Percentiles rank a stretch among this genome's conserved stretches.
These are phyloP conservation scores for Myiozetetes cayanensis DNA, from an alignment of 2,113 vertebrate genomes.

Conservation along the genomic window DNA sequence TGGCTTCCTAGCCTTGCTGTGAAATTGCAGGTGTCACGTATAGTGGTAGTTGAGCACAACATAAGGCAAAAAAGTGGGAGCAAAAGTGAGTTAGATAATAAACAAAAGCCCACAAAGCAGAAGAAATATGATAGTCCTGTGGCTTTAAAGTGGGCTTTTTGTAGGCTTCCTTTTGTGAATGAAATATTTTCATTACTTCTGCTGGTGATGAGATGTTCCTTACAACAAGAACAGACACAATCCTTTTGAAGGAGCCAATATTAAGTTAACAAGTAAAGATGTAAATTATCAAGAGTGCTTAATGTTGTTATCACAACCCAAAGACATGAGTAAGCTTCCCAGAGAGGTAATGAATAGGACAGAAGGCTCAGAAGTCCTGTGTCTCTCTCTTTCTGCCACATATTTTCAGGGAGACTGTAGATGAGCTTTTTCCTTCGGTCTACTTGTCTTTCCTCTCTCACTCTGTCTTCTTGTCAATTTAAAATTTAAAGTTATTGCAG, in stretches of 20 bases:
- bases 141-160: not conserved
- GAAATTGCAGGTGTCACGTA: conserved; percentile 52
- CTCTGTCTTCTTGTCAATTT: conserved; percentile 14
- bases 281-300: not conserved
- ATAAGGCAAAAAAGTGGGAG: conserved; percentile 2
- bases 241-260: not conserved
- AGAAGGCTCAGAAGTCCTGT: not conserved
- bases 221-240: not conserved
- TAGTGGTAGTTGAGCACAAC: not conserved
- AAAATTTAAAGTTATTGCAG: not conserved
- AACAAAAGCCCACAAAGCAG: not conserved
- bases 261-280: not conserved
- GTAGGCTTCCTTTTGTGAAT: not conserved
- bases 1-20: conserved; percentile 50
- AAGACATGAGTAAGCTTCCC: not conserved
- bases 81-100: not conserved
- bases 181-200: not conserved
- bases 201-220: not conserved
- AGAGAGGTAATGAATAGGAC: not conserved
- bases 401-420: not conserved
- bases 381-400: not conserved
- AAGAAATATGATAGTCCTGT: not conserved
- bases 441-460: not conserved
- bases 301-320: not conserved
- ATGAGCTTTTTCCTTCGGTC: not conserved